These are phyloP conservation scores for Picus viridis DNA, from an alignment of 2,797 vertebrate species.

Conservation along the genomic window DNA sequence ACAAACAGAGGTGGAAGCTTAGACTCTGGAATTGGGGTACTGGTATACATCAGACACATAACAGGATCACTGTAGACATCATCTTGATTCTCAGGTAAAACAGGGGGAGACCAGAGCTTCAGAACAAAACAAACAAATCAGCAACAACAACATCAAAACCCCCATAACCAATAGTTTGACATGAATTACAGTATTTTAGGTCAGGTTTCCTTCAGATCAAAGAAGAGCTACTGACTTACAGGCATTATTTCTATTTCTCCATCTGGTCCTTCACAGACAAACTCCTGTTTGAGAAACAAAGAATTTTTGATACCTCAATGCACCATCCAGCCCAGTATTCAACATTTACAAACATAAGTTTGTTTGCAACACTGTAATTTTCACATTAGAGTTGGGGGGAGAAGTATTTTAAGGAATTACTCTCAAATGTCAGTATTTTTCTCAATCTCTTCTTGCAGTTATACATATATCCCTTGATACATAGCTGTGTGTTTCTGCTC, in stretches of 20 bases:
- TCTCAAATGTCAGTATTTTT: not conserved
- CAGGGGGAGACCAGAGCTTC: constrained; percentile 91
- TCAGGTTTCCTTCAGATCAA: not conserved
- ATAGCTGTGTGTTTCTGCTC: not conserved
- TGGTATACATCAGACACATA: constrained; percentile 90
- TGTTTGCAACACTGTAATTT: not conserved
- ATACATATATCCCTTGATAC: not conserved
- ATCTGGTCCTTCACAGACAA: constrained; percentile 86
- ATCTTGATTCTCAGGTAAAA: constrained; percentile 89
- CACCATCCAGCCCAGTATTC: not conserved
- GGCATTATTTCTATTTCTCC: constrained; percentile 92
- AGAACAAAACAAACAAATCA: not conserved
- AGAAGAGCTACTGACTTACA: constrained; percentile 72
- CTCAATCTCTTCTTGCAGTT: not conserved
- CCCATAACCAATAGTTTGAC: not conserved
- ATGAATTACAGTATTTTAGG: not conserved
- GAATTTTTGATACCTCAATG: not conserved
- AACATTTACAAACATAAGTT: not conserved
- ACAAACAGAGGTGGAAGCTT: constrained; percentile 88
- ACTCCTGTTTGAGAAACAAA: constrained; percentile 81
- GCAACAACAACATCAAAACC: not conserved
- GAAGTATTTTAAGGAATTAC: not conserved
- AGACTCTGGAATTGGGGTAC: constrained; percentile 82
- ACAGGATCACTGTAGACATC: constrained; percentile 91
- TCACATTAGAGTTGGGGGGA: not conserved